Evolutionary conservation across 2,888 invertebrate species (phyloP).

Genomic region (Orchesella flavescens): DNA sequence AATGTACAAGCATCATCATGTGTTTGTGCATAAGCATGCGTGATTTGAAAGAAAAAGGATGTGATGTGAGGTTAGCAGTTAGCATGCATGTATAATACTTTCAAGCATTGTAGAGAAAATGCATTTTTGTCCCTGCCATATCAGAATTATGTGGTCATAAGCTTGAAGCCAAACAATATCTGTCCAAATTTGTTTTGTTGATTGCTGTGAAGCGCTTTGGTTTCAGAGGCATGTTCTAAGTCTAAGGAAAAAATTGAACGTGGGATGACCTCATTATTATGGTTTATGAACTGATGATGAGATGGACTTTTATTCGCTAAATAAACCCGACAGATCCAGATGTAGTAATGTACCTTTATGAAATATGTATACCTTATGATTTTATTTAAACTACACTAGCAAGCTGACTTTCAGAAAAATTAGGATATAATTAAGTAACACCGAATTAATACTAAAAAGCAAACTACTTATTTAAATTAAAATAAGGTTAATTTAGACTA

Average conservation of each 20-base stretch:
- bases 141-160: background rate
- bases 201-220: background rate
- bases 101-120: too few species aligned
- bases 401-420: too few species aligned
- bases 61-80: background rate
- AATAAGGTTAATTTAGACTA: too few species aligned
- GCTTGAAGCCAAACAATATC: background rate
- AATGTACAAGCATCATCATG: background rate
- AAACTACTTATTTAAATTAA: too few species aligned
- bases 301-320: conserved; percentile 50
- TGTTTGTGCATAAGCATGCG: conserved; percentile 6
- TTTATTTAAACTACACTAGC: too few species aligned
- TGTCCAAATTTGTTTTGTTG: too few species aligned
- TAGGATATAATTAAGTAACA: too few species aligned
- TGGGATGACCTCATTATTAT: conserved; percentile 60
- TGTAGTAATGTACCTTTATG: too few species aligned
- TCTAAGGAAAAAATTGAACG: conserved; percentile 25
- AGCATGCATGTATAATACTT: background rate
- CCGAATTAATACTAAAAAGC: too few species aligned
- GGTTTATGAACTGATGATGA: conserved; percentile 56
- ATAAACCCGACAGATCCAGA: too few species aligned
- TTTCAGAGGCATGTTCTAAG: background rate
- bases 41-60: background rate
- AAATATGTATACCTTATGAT: too few species aligned
- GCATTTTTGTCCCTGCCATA: background rate